A percentile compares a stretch with the other conserved stretches of the same genome.
These are phyloP conservation scores for Brachypteracias leptosomus DNA, from an alignment of 2,113 vertebrate genomes.

Conservation along the genomic window DNA sequence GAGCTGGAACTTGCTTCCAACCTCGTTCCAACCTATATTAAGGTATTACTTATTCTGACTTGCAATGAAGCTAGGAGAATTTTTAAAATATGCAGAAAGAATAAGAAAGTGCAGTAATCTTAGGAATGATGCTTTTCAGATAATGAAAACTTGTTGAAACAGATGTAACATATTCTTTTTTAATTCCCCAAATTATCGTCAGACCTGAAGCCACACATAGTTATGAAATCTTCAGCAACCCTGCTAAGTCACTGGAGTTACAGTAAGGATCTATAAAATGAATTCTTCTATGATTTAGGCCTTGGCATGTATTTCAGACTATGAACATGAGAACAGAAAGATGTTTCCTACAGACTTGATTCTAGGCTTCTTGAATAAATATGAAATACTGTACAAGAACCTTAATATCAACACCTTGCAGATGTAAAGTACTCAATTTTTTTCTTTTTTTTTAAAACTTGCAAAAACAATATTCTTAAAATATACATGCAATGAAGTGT, in stretches of 20 bases:
- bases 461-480: background rate
- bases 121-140: background rate
- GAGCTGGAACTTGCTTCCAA: no score
- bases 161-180: background rate
- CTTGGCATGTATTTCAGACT: background rate
- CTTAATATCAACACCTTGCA: background rate
- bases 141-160: background rate
- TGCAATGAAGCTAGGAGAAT: background rate
- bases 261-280: background rate
- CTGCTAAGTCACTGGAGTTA: background rate
- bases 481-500: background rate
- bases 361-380: background rate
- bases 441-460: background rate
- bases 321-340: background rate
- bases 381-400: background rate
- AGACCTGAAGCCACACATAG: background rate
- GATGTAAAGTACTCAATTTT: background rate
- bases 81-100: background rate
- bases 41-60: background rate
- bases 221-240: background rate
- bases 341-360: background rate
- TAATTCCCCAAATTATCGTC: background rate
- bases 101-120: background rate
- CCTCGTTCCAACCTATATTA: no score
- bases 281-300: background rate